Percentiles rank a stretch among this genome's conserved stretches.
These are phyloP conservation scores for Siniperca scherzeri DNA, from an alignment of 2,797 vertebrate species.

Conservation along the genomic window DNA sequence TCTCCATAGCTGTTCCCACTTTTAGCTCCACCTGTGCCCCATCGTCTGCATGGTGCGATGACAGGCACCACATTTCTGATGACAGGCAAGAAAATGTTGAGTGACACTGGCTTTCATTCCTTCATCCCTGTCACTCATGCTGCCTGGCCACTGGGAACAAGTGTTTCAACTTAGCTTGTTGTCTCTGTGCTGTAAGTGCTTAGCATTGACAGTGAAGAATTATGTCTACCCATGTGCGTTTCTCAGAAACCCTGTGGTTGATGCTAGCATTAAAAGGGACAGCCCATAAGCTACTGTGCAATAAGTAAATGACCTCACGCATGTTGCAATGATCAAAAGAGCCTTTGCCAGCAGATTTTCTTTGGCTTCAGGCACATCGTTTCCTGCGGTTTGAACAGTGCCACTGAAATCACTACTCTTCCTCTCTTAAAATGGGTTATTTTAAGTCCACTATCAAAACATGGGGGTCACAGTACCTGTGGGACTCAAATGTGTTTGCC, in stretches of 20 bases:
- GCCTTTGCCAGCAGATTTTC: conserved; percentile 49
- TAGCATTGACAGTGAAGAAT: conserved; percentile 56
- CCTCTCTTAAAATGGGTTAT: conserved; percentile 46
- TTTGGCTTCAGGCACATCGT: conserved; percentile 45
- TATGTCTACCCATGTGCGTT: conserved; percentile 30
- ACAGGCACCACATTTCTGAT: conserved; percentile 76
- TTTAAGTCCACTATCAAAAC: conserved; percentile 54
- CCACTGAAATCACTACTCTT: conserved; percentile 47
- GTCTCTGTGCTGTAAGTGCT: conserved; percentile 67
- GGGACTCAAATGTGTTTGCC: conserved; percentile 59
- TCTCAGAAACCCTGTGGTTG: conserved; percentile 51
- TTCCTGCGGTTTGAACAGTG: conserved; percentile 59
- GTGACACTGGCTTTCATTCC: conserved; percentile 77
- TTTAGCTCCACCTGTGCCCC: conserved; percentile 79
- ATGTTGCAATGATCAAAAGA: conserved; percentile 74
- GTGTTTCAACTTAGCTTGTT: conserved; percentile 71
- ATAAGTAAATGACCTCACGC: conserved; percentile 61
- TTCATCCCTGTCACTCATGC: conserved; percentile 75
- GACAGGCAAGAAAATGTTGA: conserved; percentile 81
- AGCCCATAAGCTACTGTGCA: conserved; percentile 40
- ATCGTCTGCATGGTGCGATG: conserved; percentile 58
- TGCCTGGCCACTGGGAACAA: conserved; percentile 71
- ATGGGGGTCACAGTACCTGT: conserved; percentile 32
- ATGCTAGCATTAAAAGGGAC: conserved; percentile 37
- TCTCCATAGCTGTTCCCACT: conserved; percentile 63